Evolutionary conservation across 2,113 vertebrate species (phyloP).

Genomic region (Thalassoma bifasciatum): DNA sequence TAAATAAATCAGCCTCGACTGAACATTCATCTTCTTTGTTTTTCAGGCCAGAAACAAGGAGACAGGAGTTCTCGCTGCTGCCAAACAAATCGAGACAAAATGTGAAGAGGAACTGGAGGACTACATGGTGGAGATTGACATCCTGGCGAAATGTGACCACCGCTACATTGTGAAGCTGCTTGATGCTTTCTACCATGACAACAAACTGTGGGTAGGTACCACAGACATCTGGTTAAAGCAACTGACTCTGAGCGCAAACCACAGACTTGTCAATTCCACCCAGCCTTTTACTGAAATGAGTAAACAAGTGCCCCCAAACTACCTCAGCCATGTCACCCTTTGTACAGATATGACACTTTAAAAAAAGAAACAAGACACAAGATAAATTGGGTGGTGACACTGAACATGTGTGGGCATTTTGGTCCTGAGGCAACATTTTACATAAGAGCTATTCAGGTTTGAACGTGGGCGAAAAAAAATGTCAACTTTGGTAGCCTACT

Average conservation of each 20-base stretch:
- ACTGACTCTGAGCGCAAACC: neutral
- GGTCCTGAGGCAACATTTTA: too few species aligned
- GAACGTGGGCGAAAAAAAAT: too few species aligned
- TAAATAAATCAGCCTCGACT: neutral
- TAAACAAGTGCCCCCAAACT: neutral
- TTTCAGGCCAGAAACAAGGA: constrained; percentile 94
- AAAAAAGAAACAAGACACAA: too few species aligned
- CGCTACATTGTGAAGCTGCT: constrained; percentile 95
- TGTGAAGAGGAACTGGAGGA: constrained; percentile 96
- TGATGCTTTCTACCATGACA: constrained; percentile 91
- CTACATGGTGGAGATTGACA: constrained; percentile 98
- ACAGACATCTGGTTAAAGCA: neutral
- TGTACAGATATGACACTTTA: too few species aligned
- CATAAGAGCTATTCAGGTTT: too few species aligned
- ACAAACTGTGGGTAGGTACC: constrained; percentile 89
- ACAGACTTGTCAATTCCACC: neutral
- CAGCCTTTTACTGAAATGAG: neutral
- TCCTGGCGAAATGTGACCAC: constrained; percentile 94
- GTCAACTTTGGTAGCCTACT: too few species aligned
- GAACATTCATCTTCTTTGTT: constrained; percentile 25
- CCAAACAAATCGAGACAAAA: constrained; percentile 97
- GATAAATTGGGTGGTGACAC: too few species aligned
- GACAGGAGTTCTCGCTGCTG: constrained; percentile 89
- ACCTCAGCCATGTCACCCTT: too few species aligned
- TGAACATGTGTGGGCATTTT: too few species aligned